Conservation (phyloP, 2,113 vertebrate species). For the Mastomys coucha region DNA sequence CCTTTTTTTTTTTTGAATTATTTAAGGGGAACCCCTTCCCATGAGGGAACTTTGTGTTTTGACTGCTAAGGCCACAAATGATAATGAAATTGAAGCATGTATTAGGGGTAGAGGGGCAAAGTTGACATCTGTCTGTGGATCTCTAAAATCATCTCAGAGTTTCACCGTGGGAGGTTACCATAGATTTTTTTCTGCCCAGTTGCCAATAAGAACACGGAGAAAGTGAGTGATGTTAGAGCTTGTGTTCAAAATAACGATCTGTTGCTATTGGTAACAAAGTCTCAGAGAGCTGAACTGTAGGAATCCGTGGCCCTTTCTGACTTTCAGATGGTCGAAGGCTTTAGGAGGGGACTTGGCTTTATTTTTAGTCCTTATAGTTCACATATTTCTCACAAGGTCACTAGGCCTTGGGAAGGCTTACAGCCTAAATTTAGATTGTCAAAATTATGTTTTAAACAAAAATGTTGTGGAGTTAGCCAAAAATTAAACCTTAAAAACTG, state of each 20-base stretch:
- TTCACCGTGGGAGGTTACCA: neutral
- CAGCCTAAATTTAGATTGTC: constrained; percentile 68
- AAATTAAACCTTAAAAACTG: constrained; percentile 23
- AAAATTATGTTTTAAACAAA: constrained; percentile 65
- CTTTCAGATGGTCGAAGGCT: constrained; percentile 65
- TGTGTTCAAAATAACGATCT: constrained; percentile 63
- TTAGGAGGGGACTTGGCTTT: constrained; percentile 59
- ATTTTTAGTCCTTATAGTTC: constrained; percentile 74
- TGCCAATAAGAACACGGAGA: constrained; percentile 39
- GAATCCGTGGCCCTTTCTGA: constrained; percentile 44
- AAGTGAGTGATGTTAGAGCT: constrained; percentile 25
- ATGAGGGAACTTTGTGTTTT: neutral
- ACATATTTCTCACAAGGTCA: constrained; percentile 77
- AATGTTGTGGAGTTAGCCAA: constrained; percentile 56
- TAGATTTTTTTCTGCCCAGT: constrained; percentile 50
- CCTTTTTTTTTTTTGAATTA: too few relatives aligned
- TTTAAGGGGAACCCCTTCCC: neutral
- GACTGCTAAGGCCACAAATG: neutral
- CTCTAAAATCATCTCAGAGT: constrained; percentile 39
- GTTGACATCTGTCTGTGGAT: neutral
- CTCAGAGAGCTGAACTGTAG: constrained; percentile 29
- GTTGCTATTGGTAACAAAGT: constrained; percentile 74
- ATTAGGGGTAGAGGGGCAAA: neutral
- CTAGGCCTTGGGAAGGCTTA: constrained; percentile 72
- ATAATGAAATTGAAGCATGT: neutral